Base-by-base conservation (phyloP, 1,140 invertebrate species). In the Drosophila murphyi region DNA sequence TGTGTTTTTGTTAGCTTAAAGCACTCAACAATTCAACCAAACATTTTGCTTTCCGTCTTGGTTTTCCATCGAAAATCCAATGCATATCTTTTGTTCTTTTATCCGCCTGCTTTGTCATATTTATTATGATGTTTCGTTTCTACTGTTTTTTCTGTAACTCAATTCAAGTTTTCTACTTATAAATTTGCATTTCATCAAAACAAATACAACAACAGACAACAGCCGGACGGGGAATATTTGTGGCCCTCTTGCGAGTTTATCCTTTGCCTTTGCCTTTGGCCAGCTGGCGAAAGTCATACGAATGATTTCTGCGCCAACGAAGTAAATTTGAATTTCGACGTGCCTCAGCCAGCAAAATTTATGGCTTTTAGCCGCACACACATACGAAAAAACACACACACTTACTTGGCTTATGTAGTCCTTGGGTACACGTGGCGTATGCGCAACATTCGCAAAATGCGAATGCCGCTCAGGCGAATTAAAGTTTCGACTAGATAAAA, bases 131-230 rank as follows among this genome's bases (percentile, higher is more conserved):
- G 54, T 67, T 68, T 48, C 12, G 2, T 51, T 72, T 45, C 39
- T 3, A 54, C 48, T 59, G 37, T 68, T 68, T 54, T 47, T 8
- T 54, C 34, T 64, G 63, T 39, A 78, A 69, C 74, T 71, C 64
- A 70, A 74, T 75, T 75, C 65, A 63, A 75, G 75, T 75, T 83
- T 76, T 78, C 51, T 69, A 41, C 32, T 65, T 55, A 48, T 73
- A 88, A 88, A 83, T 88, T 87, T 83, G 69, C 82, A 78, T 83
- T 75, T 80, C 55, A 83, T 78, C 71, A 72, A 60, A 64, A 55
- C 43, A 41, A 55, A 31, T 65, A 59, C 60, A 61, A 47, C 32
- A 41, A 56, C 39, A 34, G 43, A 50, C 67, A 71, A 69, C 56
- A 69, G 55, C n/a, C 34, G 54, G 43, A 65, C 5, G 32, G 39